A percentile compares a stretch with the other conserved stretches of the same genome.
Evolutionary conservation across 2,888 invertebrate genomes (phyloP).

Genomic region (Chrysolina americana): DNA sequence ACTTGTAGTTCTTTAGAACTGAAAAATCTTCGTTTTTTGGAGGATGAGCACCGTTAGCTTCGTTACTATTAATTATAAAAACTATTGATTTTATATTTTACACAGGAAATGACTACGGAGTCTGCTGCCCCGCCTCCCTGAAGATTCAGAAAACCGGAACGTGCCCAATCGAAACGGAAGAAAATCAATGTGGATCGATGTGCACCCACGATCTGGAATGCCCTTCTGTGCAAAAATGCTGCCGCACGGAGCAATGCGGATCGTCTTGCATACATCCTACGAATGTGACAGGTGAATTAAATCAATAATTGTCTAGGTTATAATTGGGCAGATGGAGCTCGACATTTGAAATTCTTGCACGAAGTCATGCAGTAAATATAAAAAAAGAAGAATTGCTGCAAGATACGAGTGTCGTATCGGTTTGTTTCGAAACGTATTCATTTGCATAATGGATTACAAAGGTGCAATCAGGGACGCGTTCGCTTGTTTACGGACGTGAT

Average conservation of each 20-base stretch:
- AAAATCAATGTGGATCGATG: conserved; percentile 75
- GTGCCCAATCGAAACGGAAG: conserved; percentile 75
- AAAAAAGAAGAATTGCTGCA: conserved; percentile 32
- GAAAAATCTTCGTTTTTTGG: no score
- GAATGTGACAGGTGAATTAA: conserved; percentile 77
- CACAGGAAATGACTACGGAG: conserved; percentile 86
- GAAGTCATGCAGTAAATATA: conserved; percentile 33
- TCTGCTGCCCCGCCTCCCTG: conserved; percentile 86
- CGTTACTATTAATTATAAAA: no score
- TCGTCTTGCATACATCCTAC: conserved; percentile 82
- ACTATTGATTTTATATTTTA: conserved; percentile 13
- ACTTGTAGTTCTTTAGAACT: no score
- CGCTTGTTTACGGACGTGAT: not conserved
- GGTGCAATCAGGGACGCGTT: conserved; percentile 12
- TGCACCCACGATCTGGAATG: conserved; percentile 88
- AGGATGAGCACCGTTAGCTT: no score
- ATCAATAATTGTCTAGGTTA: conserved; percentile 6
- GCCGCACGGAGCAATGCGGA: conserved; percentile 81
- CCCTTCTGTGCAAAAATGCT: conserved; percentile 86
- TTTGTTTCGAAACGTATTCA: conserved; percentile 24
- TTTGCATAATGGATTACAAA: conserved; percentile 20
- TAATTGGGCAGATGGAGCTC: conserved; percentile 21
- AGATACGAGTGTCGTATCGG: conserved; percentile 32
- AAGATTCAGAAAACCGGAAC: conserved; percentile 84
- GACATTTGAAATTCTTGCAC: conserved; percentile 46